phyloP scores from a whole-genome alignment of 2,888 invertebrate species.

The Nemotelus pantherinus region DNA sequence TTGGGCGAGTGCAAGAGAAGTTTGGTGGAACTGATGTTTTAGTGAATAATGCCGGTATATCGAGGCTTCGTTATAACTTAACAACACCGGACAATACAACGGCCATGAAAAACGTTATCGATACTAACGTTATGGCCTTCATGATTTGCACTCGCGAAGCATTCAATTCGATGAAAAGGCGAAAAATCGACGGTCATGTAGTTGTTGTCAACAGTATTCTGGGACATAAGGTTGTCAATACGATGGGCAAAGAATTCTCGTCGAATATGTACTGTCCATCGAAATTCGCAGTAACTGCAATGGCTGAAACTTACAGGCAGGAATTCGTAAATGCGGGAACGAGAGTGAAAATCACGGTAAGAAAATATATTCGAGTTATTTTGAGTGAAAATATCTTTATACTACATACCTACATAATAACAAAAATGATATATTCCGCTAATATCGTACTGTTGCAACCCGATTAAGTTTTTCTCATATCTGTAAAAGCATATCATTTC shows the following conservation, averaged over 20 bases:
- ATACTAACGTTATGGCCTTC: constrained; percentile 65
- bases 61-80: constrained; percentile 50
- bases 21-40: constrained; percentile 68
- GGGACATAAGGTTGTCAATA: constrained; percentile 54
- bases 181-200: constrained; percentile 63
- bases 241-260: background rate
- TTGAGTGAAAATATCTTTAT: background rate
- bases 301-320: constrained; percentile 61
- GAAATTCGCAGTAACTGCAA: constrained; percentile 61
- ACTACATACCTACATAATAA: background rate
- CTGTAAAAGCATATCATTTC: background rate
- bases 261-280: constrained; percentile 61
- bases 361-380: constrained; percentile 35
- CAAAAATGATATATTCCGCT: too few species aligned
- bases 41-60: constrained; percentile 69
- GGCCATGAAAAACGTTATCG: constrained; percentile 60
- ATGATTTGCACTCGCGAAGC: constrained; percentile 65
- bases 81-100: constrained; percentile 51
- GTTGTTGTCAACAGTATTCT: constrained; percentile 64
- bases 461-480: constrained; percentile 44
- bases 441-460: too few species aligned
- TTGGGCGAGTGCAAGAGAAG: constrained; percentile 65
- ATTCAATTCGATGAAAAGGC: constrained; percentile 64
- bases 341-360: constrained; percentile 59
- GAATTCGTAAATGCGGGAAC: constrained; percentile 58